Evolutionary conservation across 1,140 invertebrate species (phyloP).

Genomic region (Calliphora vicina): DNA sequence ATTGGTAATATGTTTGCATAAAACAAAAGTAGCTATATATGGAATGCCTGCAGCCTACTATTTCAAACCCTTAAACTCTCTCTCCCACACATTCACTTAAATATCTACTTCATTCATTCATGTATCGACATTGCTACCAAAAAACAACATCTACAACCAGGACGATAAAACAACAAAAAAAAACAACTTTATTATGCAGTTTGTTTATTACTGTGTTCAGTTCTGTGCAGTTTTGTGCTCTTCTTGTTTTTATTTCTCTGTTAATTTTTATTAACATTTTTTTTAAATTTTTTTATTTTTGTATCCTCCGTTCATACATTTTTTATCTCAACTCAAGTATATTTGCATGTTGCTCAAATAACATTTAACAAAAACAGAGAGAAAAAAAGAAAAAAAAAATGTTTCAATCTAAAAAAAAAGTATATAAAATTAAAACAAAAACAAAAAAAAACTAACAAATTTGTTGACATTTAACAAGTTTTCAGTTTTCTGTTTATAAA

Average conservation of each 20-base stretch:
- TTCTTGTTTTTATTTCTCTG: neutral
- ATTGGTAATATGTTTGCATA: too few relatives aligned
- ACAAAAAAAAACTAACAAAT: neutral
- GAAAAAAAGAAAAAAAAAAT: neutral
- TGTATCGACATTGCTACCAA: too few relatives aligned
- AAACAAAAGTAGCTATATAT: too few relatives aligned
- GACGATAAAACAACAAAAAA: neutral
- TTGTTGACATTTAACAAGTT: conserved; percentile 16
- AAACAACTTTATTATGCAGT: neutral
- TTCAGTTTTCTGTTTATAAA: conserved; percentile 12
- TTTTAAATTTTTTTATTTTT: neutral
- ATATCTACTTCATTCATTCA: too few relatives aligned
- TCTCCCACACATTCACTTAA: too few relatives aligned
- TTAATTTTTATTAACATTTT: conserved; percentile 1
- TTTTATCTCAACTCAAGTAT: neutral
- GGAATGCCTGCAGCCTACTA: too few relatives aligned
- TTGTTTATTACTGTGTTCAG: neutral
- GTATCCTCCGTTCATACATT: neutral
- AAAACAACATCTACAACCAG: too few relatives aligned
- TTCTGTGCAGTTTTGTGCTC: neutral
- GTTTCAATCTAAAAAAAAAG: neutral
- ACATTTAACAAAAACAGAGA: neutral
- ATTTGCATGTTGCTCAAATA: conserved; percentile 2
- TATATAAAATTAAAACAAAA: neutral
- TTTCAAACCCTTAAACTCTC: too few relatives aligned